phyloP scores from a whole-genome alignment of 2,113 vertebrate genomes.

The Vanacampus margaritifer region DNA sequence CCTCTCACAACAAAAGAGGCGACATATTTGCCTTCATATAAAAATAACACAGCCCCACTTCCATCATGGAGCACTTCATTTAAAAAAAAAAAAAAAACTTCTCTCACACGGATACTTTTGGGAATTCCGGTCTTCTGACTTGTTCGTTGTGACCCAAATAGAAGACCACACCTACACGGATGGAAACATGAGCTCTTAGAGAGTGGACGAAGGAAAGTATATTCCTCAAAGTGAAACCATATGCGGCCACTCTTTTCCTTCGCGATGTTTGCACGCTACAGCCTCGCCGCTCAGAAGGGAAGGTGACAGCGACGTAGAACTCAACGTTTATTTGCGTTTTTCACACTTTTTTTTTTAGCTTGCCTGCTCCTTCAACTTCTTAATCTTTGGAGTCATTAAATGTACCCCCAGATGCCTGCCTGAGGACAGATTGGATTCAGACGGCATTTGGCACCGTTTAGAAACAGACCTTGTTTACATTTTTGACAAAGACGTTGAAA shows the following conservation, averaged over 20 bases:
- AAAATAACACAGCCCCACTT: conserved; percentile 51
- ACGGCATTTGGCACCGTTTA: conserved; percentile 22
- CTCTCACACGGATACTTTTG: conserved; percentile 48
- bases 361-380: not conserved
- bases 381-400: conserved; percentile 37
- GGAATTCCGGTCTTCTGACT: conserved; percentile 61
- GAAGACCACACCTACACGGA: conserved; percentile 66
- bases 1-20: conserved; percentile 21
- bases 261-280: conserved; percentile 24
- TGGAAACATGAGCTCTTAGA: conserved; percentile 68
- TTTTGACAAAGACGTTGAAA: conserved; percentile 61
- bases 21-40: conserved; percentile 35
- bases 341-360: conserved; percentile 33
- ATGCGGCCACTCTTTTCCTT: conserved; percentile 50
- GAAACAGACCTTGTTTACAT: conserved; percentile 55
- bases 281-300: conserved; percentile 21
- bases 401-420: conserved; percentile 24
- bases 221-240: conserved; percentile 74
- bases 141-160: conserved; percentile 68
- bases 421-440: conserved; percentile 52
- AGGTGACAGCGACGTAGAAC: conserved; percentile 40
- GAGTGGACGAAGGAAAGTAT: conserved; percentile 62
- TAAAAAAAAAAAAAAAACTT: conserved; percentile 32
- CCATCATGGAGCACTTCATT: conserved; percentile 63
- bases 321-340: conserved; percentile 34